Conservation (phyloP, 2,888 invertebrate species). For the Frankliniella fusca region DNA sequence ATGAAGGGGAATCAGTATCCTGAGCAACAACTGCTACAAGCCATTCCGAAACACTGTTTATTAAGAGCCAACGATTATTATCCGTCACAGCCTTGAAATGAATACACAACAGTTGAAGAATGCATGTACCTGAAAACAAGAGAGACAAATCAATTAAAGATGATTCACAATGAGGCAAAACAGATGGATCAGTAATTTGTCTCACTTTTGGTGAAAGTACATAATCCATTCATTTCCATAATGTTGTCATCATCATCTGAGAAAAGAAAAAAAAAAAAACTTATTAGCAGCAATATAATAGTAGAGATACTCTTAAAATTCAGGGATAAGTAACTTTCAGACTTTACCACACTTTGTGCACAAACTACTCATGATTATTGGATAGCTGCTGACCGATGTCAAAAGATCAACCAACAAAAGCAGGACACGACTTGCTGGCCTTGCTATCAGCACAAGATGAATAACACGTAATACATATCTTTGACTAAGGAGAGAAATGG, state of each 20-base stretch:
- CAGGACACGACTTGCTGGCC: not conserved
- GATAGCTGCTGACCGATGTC: not conserved
- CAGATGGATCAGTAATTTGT: not conserved
- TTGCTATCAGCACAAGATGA: not conserved
- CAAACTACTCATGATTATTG: not conserved
- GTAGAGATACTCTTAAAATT: not conserved
- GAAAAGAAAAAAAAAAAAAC: too few relatives aligned
- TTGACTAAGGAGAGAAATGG: not conserved
- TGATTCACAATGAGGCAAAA: not conserved
- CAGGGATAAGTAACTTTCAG: not conserved
- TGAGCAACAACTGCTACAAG: not conserved
- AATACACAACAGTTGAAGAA: not conserved
- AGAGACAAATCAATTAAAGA: not conserved
- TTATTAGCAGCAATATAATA: not conserved
- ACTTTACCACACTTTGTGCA: not conserved
- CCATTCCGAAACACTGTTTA: not conserved
- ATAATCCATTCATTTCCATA: not conserved
- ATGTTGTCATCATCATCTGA: not conserved
- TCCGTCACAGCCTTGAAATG: not conserved
- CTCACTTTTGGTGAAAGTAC: not conserved
- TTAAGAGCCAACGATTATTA: not conserved
- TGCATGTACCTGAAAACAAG: not conserved
- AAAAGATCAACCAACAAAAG: not conserved
- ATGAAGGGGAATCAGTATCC: not conserved
- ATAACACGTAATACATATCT: not conserved